Base-by-base conservation (phyloP, 1,140 invertebrate genomes). In the Sycophila sp. region DNA sequence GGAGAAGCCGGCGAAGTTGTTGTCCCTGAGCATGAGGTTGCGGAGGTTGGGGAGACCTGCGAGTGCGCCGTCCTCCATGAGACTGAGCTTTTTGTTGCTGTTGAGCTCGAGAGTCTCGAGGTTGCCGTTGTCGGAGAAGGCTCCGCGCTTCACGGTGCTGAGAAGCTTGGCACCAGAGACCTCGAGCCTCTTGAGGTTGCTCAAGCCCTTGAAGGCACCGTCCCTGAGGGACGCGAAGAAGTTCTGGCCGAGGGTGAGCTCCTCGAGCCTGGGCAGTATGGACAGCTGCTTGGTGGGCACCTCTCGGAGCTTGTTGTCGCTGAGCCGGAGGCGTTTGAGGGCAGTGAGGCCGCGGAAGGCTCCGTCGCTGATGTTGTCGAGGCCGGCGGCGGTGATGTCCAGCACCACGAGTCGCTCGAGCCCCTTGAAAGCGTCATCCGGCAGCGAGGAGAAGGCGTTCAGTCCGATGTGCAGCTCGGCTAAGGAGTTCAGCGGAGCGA, bases 391-490 rank as follows among this genome's bases (percentile, higher is more conserved):
- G 71, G 91, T 92, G 34, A 97, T 85, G 81, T 96, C 93, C 60
- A 97, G 83, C 7, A 92, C 90, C 0, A 91, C 88, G 15, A 97
- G 83, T 26, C 91, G 89, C 47, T 90, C 91, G 0, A 96, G 86
- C 38, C 92, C 91, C 17, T 90, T 87, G 79, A 96, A 96, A 4
- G 92, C 90, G 69, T 93, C 92, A 60, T 92, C 90, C 1, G 90
- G 90, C 45, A 97, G 85, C 17, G 86, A 85, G 2, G 90, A 89
- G 69, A 97, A 94, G 0, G 90, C 90, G 78, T 97, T 97, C 69
- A 93, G 88, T 1, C 94, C 94, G 19, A 97, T 88, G 76, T 94
- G 93, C 4, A 97, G 83, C 78, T 95, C 94, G 0, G 93, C 94
- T 30, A 96, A 84, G 68, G 91, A 91, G 36, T 90, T 90, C 68